Evolutionary conservation across 2,797 vertebrate species (phyloP).

Genomic region (Pseudotriccus pelzelni): DNA sequence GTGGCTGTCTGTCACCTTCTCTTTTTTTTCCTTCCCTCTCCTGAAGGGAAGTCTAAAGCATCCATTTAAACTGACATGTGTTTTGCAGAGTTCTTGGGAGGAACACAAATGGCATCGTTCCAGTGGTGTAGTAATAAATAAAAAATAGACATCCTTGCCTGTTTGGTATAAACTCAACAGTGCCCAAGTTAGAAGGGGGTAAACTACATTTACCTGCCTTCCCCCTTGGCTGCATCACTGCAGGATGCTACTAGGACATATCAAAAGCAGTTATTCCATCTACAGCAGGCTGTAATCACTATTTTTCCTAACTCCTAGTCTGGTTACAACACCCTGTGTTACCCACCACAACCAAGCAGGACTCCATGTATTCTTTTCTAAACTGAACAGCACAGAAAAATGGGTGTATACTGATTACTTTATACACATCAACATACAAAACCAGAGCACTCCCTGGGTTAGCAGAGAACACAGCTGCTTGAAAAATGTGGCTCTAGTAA

Average conservation of each 20-base stretch:
- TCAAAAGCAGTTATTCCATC: conserved; percentile 13
- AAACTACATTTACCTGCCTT: conserved; percentile 41
- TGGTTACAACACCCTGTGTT: background rate
- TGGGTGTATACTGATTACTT: background rate
- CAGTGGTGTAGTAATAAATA: conserved; percentile 2
- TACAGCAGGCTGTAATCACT: conserved; percentile 21
- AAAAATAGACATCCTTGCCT: background rate
- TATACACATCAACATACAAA: background rate
- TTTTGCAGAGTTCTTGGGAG: background rate
- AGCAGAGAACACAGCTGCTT: background rate
- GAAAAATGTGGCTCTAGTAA: background rate
- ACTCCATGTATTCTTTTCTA: background rate
- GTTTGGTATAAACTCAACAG: background rate
- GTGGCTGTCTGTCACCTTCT: background rate
- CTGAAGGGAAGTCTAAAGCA: background rate
- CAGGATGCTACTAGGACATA: background rate
- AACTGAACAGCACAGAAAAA: background rate
- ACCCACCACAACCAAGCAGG: background rate
- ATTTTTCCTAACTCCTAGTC: conserved; percentile 6
- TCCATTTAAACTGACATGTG: background rate
- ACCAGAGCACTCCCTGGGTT: background rate
- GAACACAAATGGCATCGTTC: background rate
- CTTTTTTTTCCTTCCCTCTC: background rate
- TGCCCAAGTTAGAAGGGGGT: background rate
- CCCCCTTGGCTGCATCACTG: conserved; percentile 3